A percentile compares a stretch with the other conserved stretches of the same genome.
These are phyloP conservation scores for Enteromius afrohamiltoni DNA, from an alignment of 2,797 vertebrate species.

Conservation along the genomic window DNA sequence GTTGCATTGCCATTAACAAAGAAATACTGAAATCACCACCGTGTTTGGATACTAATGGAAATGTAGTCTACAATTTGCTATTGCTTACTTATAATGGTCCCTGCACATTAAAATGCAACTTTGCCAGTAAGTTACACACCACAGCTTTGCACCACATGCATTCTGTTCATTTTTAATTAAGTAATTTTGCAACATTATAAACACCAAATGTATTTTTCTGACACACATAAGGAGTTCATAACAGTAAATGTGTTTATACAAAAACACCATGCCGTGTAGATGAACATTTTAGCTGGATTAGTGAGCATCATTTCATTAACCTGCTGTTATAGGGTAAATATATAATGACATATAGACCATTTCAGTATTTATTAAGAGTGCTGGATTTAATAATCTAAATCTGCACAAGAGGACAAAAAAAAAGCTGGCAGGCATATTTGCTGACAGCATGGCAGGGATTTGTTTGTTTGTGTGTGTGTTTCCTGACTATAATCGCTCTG, in stretches of 20 bases:
- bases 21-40: neutral
- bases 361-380: slow-evolving; percentile 5
- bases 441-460: slow-evolving; percentile 28
- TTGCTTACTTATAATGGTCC: neutral
- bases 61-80: neutral
- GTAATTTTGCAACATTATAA: neutral
- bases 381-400: slow-evolving; percentile 17
- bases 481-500: slow-evolving; percentile 2
- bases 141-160: neutral
- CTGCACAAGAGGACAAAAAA: slow-evolving; percentile 14
- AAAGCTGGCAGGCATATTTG: slow-evolving; percentile 24
- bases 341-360: neutral
- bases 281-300: slow-evolving; percentile 31
- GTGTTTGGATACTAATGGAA: neutral
- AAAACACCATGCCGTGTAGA: neutral
- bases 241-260: slow-evolving; percentile 6
- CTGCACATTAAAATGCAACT: neutral
- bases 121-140: neutral
- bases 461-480: slow-evolving; percentile 4
- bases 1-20: neutral
- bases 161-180: slow-evolving; percentile 15
- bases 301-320: slow-evolving; percentile 11
- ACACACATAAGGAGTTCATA: slow-evolving; percentile 13
- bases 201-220: neutral
- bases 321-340: slow-evolving; percentile 7